Evolutionary conservation across 2,888 invertebrate genomes (phyloP).

Genomic region (Hypsopygia costalis): DNA sequence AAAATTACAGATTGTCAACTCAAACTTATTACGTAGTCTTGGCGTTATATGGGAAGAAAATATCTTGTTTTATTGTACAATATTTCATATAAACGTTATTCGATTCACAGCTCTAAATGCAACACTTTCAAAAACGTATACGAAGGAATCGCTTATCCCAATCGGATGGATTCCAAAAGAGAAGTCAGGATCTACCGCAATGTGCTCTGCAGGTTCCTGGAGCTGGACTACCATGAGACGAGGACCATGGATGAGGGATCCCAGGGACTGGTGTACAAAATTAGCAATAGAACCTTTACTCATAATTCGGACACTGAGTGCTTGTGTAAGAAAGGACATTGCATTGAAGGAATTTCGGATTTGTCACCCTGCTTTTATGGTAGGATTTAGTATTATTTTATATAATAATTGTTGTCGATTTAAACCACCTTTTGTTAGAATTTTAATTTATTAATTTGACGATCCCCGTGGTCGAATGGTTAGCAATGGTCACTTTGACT

Average conservation of each 20-base stretch:
- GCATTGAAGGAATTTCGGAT: constrained; percentile 83
- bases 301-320: constrained; percentile 83
- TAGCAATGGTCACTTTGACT: too few species aligned
- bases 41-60: too few species aligned
- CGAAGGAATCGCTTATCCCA: constrained; percentile 87
- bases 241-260: constrained; percentile 62
- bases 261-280: constrained; percentile 80
- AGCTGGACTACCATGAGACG: constrained; percentile 41
- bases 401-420: too few species aligned
- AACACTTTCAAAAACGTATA: constrained; percentile 84
- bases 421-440: too few species aligned
- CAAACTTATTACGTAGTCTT: too few species aligned
- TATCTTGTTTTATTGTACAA: too few species aligned
- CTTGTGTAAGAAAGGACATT: constrained; percentile 73
- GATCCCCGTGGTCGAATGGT: too few species aligned
- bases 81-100: background rate
- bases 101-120: constrained; percentile 76
- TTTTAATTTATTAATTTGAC: too few species aligned
- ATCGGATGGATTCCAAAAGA: constrained; percentile 71
- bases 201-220: constrained; percentile 87
- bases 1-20: too few species aligned
- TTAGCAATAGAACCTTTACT: constrained; percentile 82
- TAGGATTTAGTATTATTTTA: constrained; percentile 47
- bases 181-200: constrained; percentile 84
- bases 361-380: constrained; percentile 87